Conservation (phyloP, 2,113 vertebrate genomes). For the Neodon shergylaensis region DNA sequence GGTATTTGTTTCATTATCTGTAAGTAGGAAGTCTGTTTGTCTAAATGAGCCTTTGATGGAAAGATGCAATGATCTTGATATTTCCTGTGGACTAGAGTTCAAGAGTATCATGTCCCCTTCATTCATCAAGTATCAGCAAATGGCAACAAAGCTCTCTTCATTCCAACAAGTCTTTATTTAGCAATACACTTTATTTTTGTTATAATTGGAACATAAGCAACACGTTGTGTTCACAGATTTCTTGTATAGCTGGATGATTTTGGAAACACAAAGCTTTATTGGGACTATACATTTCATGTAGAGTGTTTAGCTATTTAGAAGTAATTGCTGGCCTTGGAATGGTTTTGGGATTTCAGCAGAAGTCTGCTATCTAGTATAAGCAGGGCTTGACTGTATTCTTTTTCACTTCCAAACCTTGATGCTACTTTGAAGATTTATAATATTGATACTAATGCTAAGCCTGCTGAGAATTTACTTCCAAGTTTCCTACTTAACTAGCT, state of each 20-base stretch:
- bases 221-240: not conserved
- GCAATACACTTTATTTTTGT: not conserved
- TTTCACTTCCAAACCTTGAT: conserved; percentile 22
- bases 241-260: conserved; percentile 22
- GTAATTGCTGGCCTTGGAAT: conserved; percentile 38
- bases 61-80: not conserved
- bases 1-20: not conserved
- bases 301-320: conserved; percentile 58
- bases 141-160: not conserved
- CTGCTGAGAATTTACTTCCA: conserved; percentile 68
- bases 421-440: conserved; percentile 65
- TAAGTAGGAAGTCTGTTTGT: not conserved
- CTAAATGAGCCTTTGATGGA: not conserved
- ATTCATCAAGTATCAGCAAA: not conserved
- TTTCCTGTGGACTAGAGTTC: not conserved
- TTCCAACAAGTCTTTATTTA: conserved; percentile 9
- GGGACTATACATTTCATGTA: conserved; percentile 17
- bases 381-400: not conserved
- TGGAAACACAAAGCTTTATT: conserved; percentile 47
- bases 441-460: conserved; percentile 1
- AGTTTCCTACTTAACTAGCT: conserved; percentile 55
- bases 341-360: conserved; percentile 45
- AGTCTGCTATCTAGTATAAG: conserved; percentile 35
- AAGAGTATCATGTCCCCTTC: not conserved
- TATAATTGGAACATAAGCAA: conserved; percentile 59